Evolutionary conservation across 2,797 vertebrate species (phyloP).

Genomic region (Spinibarbus caldwelli): DNA sequence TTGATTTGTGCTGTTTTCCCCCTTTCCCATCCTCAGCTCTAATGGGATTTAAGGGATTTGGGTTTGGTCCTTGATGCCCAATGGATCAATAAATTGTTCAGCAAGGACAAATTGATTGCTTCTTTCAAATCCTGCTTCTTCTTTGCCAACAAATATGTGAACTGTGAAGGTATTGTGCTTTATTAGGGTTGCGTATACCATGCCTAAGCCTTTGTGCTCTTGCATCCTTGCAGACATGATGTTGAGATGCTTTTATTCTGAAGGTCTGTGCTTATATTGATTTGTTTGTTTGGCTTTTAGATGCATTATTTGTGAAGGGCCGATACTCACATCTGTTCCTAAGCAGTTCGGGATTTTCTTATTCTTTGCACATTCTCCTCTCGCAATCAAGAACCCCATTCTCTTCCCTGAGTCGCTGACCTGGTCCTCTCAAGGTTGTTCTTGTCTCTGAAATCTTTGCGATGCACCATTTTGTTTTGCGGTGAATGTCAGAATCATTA

Average conservation of each 20-base stretch:
- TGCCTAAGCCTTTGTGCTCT: background rate
- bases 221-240: background rate
- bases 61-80: conserved; percentile 57
- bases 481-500: conserved; percentile 39
- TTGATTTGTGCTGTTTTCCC: conserved; percentile 21
- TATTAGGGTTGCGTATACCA: background rate
- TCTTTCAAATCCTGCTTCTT: background rate
- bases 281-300: background rate
- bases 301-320: background rate
- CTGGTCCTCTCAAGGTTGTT: background rate
- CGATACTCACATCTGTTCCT: background rate
- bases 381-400: background rate
- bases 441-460: conserved; percentile 1
- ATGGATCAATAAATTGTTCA: conserved; percentile 63
- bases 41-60: conserved; percentile 38
- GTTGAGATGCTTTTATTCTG: background rate
- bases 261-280: background rate
- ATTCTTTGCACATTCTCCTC: background rate
- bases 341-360: background rate
- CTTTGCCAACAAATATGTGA: background rate
- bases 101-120: conserved; percentile 49
- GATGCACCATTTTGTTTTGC: conserved; percentile 27
- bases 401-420: conserved; percentile 26
- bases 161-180: background rate
- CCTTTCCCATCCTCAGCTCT: conserved; percentile 6